Evolutionary conservation across 2,113 vertebrate species (phyloP).

Genomic region (Lichenostomus cassidix): DNA sequence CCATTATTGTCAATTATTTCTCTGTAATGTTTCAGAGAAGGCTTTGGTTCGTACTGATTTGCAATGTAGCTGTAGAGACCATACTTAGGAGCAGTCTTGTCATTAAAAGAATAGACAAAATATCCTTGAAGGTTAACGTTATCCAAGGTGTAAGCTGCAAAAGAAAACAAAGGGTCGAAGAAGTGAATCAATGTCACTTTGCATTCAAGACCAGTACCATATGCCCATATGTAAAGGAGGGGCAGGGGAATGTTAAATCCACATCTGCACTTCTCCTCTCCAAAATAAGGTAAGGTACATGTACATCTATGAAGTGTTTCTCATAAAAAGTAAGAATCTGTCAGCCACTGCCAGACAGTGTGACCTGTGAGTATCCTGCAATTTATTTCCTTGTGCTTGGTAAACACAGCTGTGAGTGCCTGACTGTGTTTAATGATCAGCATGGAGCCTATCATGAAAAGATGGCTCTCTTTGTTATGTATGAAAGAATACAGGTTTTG

Average conservation of each 20-base stretch:
- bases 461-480: neutral
- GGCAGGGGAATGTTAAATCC: neutral
- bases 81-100: conserved; percentile 85
- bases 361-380: neutral
- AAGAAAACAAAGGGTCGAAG: conserved; percentile 11
- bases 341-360: neutral
- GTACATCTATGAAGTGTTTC: neutral
- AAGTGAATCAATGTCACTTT: neutral
- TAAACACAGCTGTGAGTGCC: conserved; percentile 20
- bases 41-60: conserved; percentile 84
- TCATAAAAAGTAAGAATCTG: neutral
- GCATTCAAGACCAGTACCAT: neutral
- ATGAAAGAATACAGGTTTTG: neutral
- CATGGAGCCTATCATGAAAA: neutral
- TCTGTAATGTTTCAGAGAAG: conserved; percentile 85
- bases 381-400: neutral
- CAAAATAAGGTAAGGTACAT: neutral
- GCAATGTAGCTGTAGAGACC: conserved; percentile 86
- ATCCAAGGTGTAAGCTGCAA: conserved; percentile 84
- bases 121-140: conserved; percentile 91
- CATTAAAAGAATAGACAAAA: conserved; percentile 91
- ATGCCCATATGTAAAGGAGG: neutral
- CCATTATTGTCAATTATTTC: conserved; percentile 88
- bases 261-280: neutral
- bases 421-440: neutral